Base-by-base conservation (phyloP, 2,113 vertebrate species). In the Atrichornis clamosus region DNA sequence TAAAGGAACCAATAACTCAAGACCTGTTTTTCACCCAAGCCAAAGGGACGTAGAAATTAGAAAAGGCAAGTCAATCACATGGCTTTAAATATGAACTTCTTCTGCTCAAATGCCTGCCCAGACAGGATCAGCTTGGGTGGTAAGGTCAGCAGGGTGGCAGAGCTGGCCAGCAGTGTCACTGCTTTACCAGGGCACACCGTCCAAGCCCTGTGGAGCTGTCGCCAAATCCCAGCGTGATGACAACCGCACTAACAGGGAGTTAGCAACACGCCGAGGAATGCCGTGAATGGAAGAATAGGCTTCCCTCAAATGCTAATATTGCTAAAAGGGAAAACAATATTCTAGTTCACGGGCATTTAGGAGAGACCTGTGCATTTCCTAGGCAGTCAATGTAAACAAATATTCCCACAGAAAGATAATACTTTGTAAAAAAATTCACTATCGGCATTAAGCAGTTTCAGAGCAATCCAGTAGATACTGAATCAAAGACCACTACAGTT, bases 401-500 rank as follows among this genome's bases (percentile, higher is more conserved):
- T 73, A 86, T 55, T 46, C 41, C 18, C 32, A 49, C 46, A 69
- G 62, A 65, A 91, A 78, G 62, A 39, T 91, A 87, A 95, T 64
- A 41, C 77, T 95, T 79, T 77, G 72, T 73, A 63, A 87, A 84
- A 69, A 84, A 46, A 50, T 33, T 60, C 59, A 7, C 72, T 68
- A 14, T 87, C 10, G 4, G 74, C 69, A 50, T 59, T 15, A 50
- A 78, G 42, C 78, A 78, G 50, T 92, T 95, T 93, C 78, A 67
- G 27, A 87, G 68, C 82, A 68, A 69, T 56, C 68, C 53, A 96
- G 96, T 55, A 93, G 90, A 90, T 94, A 78, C 79, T 50, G 95
- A 97, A 97, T 96, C 91, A 92, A 97, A 96, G 92, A 93, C 91
- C 33, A 16, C 26, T 89, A 22, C 95, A 89, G 89, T 96, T 96